These are phyloP conservation scores for Zapus hudsonius DNA, from an alignment of 2,113 vertebrate genomes.

Conservation along the genomic window DNA sequence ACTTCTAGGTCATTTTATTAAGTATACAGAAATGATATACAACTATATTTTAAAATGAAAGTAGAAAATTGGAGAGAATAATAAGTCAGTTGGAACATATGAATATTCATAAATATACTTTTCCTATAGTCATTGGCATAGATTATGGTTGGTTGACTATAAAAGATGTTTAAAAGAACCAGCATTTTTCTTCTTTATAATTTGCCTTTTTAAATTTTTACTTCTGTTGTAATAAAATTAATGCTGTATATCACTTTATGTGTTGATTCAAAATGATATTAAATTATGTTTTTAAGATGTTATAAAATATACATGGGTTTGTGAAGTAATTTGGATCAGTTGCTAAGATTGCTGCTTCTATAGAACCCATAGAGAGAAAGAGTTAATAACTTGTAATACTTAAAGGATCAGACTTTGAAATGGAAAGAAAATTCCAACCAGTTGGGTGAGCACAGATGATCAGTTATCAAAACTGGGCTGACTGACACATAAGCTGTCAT, in stretches of 20 bases:
- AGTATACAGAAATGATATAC: constrained; percentile 27
- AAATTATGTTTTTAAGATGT: constrained; percentile 6
- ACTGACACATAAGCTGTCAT: background rate
- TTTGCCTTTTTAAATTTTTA: background rate
- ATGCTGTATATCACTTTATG: background rate
- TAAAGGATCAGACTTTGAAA: constrained; percentile 27
- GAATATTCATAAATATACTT: background rate
- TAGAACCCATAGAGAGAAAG: background rate
- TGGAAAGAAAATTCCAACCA: constrained; percentile 6
- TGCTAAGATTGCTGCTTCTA: constrained; percentile 22
- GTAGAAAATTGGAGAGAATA: background rate
- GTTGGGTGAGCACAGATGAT: background rate
- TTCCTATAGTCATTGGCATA: background rate
- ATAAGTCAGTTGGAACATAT: background rate
- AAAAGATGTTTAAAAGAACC: background rate
- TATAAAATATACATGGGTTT: constrained; percentile 16
- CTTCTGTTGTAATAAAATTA: constrained; percentile 49
- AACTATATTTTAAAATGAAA: constrained; percentile 42
- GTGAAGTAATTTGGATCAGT: constrained; percentile 9
- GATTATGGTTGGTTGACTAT: background rate
- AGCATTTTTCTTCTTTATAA: constrained; percentile 49
- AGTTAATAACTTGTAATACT: constrained; percentile 34
- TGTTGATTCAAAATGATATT: constrained; percentile 31
- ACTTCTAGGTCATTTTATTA: background rate
- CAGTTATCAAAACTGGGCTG: background rate